These are phyloP conservation scores for Leucopsar rothschildi DNA, from an alignment of 2,113 vertebrate genomes.

Conservation along the genomic window DNA sequence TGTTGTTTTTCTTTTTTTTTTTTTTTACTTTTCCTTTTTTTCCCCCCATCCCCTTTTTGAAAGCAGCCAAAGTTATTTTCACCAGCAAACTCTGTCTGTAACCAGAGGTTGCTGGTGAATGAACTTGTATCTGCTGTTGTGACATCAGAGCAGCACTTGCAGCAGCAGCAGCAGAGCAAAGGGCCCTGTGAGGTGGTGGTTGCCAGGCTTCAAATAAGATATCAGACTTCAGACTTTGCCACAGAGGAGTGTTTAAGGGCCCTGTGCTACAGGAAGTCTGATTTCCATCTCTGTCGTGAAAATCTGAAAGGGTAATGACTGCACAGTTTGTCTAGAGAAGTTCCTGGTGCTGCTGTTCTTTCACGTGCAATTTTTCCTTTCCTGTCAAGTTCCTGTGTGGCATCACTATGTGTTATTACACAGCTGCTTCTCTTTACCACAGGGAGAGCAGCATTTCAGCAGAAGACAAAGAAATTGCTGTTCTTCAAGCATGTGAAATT, in stretches of 20 bases:
- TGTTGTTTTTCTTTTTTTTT: too few species aligned
- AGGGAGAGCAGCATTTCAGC: conserved; percentile 8
- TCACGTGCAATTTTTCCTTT: background rate
- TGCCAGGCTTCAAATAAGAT: conserved; percentile 35
- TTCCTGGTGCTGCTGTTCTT: background rate
- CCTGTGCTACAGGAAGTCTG: background rate
- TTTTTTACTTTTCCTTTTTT: rapidly evolving
- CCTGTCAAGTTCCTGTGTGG: conserved; percentile 25
- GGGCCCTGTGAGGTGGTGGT: background rate
- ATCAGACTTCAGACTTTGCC: background rate
- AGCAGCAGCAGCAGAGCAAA: background rate
- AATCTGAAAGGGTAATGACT: conserved; percentile 19
- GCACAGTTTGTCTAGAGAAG: background rate
- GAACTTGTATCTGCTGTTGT: background rate
- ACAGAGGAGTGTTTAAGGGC: background rate
- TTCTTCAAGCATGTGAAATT: background rate
- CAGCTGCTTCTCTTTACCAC: conserved; percentile 15
- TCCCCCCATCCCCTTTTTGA: background rate
- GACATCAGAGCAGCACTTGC: background rate
- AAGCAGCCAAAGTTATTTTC: background rate
- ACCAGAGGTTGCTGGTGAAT: background rate
- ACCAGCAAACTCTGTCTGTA: background rate
- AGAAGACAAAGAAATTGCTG: conserved; percentile 31
- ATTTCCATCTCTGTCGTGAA: background rate
- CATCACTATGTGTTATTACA: background rate